phyloP scores from a whole-genome alignment of 2,888 invertebrate species.

The Galerucella nymphaeae region DNA sequence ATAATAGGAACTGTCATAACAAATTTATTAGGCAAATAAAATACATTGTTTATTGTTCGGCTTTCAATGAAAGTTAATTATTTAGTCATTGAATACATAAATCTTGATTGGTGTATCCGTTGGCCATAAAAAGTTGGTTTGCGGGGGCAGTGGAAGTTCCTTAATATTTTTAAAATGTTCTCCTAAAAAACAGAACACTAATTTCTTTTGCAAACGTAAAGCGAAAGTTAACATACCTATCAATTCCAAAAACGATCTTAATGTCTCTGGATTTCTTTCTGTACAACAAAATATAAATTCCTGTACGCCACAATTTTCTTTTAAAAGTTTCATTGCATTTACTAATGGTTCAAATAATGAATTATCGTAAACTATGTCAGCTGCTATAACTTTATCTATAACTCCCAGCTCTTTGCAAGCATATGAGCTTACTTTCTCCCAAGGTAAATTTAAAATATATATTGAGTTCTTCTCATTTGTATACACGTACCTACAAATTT shows the following conservation, averaged over 20 bases:
- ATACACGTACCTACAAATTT: slow-evolving; percentile 36
- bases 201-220: not conserved
- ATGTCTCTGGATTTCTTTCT: slow-evolving; percentile 74
- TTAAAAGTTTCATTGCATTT: slow-evolving; percentile 64
- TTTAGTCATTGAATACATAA: slow-evolving; percentile 41
- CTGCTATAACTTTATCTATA: slow-evolving; percentile 69
- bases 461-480: slow-evolving; percentile 11
- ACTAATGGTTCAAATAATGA: slow-evolving; percentile 66
- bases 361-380: slow-evolving; percentile 73
- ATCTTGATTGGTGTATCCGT: slow-evolving; percentile 51
- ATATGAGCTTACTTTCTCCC: slow-evolving; percentile 66
- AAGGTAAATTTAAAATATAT: slow-evolving; percentile 64
- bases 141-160: slow-evolving; percentile 48
- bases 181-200: slow-evolving; percentile 9
- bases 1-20: not conserved
- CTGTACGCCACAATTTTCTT: slow-evolving; percentile 57
- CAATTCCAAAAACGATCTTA: slow-evolving; percentile 67
- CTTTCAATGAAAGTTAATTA: slow-evolving; percentile 10
- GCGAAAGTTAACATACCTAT: slow-evolving; percentile 44
- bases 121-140: slow-evolving; percentile 54
- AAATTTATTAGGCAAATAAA: not conserved
- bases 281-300: slow-evolving; percentile 70
- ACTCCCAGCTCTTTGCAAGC: slow-evolving; percentile 52
- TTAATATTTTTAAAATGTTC: slow-evolving; percentile 27
- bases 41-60: not conserved